Evolutionary conservation across 2,113 vertebrate species (phyloP), one percentile per base, ranked within the genome.

Genomic region (Vulpes vulpes): DNA sequence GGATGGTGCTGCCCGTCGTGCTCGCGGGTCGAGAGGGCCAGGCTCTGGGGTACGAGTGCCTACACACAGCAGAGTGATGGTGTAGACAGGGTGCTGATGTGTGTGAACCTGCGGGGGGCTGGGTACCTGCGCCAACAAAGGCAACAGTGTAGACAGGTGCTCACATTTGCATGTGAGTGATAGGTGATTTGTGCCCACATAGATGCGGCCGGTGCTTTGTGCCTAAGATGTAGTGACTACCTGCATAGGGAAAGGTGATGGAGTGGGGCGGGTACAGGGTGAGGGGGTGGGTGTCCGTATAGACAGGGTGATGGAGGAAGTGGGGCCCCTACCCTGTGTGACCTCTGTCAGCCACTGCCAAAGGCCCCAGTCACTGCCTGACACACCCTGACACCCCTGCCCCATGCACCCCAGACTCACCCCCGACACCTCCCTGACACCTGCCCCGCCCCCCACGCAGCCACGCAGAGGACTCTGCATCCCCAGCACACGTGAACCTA

Each of bases 161-260:
- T 19, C 7, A 3, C 3, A 2, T 17, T 0, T 2, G 71, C 4
- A 4, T 22, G 71, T 43, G 73, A 3, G 38, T 8, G 38, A 76
- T 10, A 15, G 0, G 7, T 5, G 23, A 8, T 0, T 8, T 1
- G 38, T 1, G 1, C 16, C 14, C 6, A 15, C 12, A 1, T 1
- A 25, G 23, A 76, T 3, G 2, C 49, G 38, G 73, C 38, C 8
- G 22, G 38, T 1, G 2, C 6, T 10, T 15, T 1, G 4, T 49
- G 23, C 23, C 73, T 0, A 20, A 76, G 5, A 27, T 14, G 3
- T 23, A 25, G 22, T 15, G 38, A 12, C 6, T 8, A 76, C 11
- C 27, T 4, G 8, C 27, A 30, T 20, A 11, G 4, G 9, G 6
- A 0, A 30, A 9, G 49, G 11, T 23, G 22, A 25, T 15, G 73